Percentiles rank a stretch among this genome's conserved stretches.
Conservation (phyloP, 2,113 vertebrate species). For the Nannobrachium achirus region DNA sequence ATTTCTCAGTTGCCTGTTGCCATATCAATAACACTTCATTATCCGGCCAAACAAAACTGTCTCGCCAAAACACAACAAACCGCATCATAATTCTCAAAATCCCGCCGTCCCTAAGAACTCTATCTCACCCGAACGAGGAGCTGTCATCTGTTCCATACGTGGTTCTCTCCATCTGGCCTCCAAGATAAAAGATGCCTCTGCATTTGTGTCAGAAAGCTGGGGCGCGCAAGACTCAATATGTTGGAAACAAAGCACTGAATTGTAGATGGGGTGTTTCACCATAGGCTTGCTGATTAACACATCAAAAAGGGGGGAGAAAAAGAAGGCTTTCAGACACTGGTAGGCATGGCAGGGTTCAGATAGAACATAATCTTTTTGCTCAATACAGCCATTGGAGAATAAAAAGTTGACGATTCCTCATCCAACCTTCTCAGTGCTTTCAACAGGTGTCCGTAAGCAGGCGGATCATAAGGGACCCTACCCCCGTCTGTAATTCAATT, state of each 20-base stretch:
- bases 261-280: constrained; percentile 12
- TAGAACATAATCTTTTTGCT: constrained; percentile 29
- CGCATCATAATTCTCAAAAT: constrained; percentile 55
- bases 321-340: not conserved
- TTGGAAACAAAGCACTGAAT: constrained; percentile 28
- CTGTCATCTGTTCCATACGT: constrained; percentile 34
- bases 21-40: constrained; percentile 69
- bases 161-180: constrained; percentile 55
- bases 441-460: constrained; percentile 25
- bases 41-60: constrained; percentile 67
- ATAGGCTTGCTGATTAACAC: constrained; percentile 39
- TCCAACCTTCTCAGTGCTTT: constrained; percentile 11
- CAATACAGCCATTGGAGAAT: constrained; percentile 8
- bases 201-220: constrained; percentile 15
- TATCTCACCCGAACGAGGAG: constrained; percentile 27
- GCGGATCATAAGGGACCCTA: not conserved
- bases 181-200: constrained; percentile 59
- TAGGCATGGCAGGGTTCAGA: constrained; percentile 1
- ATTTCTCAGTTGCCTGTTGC: constrained; percentile 54
- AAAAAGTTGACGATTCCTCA: constrained; percentile 11
- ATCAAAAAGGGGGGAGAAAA: not conserved
- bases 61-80: constrained; percentile 53
- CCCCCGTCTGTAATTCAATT: constrained; percentile 13
- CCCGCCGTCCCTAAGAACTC: constrained; percentile 29
- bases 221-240: not conserved